Evolutionary conservation across 2,113 vertebrate genomes (phyloP), one percentile per base, ranked within the genome.

Genomic region (Pelecanoides urinatrix): DNA sequence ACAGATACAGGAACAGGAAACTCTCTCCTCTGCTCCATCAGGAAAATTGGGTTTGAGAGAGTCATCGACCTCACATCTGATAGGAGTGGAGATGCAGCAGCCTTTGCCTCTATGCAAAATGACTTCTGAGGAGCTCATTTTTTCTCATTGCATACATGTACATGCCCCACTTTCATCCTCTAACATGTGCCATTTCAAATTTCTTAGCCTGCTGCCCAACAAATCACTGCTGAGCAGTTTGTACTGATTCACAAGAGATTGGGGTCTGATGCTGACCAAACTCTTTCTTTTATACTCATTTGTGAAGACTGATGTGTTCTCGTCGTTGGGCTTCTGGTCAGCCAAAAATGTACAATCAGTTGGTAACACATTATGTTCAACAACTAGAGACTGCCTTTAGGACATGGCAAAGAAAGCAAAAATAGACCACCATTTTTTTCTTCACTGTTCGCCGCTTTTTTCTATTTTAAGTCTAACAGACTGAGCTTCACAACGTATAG

Each of bases 1-100:
- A 78, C 40, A 92, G 92, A 68, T 11, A 68, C 44, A 62, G 65
- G 55, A 84, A 36, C 19, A 87, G 77, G 44, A 44, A 81, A 66
- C 11, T 25, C 14, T 42, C 17, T 90, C 50, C 38, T 77, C 61
- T 67, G 40, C 22, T 85, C 32, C 25, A 53, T 49, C 4, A 5
- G 40, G 70, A 91, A 94, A 95, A 94, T 84, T n/a, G n/a, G 36
- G 49, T 82, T 94, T 87, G 49, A 68, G 56, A 23, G 47, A 38
- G 15, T 49, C 40, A 56, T 29, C 3, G 2, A 21, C 23, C 63
- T 77, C 59, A 63, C 56, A 88, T 50, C 23, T 63, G 13, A 23
- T 36, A 74, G 63, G 18, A 38, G 11, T 66, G 14, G 10, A 22
- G 27, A 38, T 9, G 25, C 59, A 83, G 38, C n/a, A 82, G 44